Evolutionary conservation across 2,888 invertebrate genomes (phyloP).

Genomic region (Branchellion lobata): DNA sequence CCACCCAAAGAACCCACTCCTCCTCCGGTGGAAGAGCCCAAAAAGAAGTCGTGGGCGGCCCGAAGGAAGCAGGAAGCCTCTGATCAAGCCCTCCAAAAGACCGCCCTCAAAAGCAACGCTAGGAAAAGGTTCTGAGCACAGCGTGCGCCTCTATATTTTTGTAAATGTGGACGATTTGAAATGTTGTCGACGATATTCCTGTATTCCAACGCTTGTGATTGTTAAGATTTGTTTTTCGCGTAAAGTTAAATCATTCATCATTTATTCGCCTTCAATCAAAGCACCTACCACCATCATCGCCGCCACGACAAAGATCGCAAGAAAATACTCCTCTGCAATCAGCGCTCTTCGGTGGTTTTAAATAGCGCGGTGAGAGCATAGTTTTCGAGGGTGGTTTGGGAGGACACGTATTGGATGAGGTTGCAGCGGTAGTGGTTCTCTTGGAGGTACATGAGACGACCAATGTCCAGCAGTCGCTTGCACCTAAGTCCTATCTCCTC

Average conservation of each 20-base stretch:
- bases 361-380: conserved; percentile 76
- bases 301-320: not conserved
- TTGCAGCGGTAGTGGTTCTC: conserved; percentile 67
- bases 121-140: conserved; percentile 25
- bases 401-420: conserved; percentile 71
- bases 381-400: conserved; percentile 75
- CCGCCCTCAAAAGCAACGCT: conserved; percentile 19
- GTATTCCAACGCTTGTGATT: conserved; percentile 18
- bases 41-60: conserved; percentile 7
- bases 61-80: conserved; percentile 12
- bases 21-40: conserved; percentile 38
- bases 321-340: not conserved
- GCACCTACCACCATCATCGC: too few relatives aligned
- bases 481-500: conserved; percentile 73
- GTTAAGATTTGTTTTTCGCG: not conserved
- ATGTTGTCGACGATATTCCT: not conserved
- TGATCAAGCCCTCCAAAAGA: conserved; percentile 6
- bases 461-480: conserved; percentile 77
- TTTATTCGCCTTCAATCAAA: too few relatives aligned
- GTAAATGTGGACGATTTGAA: not conserved
- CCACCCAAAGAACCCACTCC: conserved; percentile 28
- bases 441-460: conserved; percentile 70
- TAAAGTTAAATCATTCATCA: too few relatives aligned
- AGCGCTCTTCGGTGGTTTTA: not conserved
- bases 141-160: not conserved